A percentile compares a stretch with the other conserved stretches of the same genome.
Evolutionary conservation across 2,797 vertebrate genomes (phyloP).

Genomic region (Tolypeutes matacus): DNA sequence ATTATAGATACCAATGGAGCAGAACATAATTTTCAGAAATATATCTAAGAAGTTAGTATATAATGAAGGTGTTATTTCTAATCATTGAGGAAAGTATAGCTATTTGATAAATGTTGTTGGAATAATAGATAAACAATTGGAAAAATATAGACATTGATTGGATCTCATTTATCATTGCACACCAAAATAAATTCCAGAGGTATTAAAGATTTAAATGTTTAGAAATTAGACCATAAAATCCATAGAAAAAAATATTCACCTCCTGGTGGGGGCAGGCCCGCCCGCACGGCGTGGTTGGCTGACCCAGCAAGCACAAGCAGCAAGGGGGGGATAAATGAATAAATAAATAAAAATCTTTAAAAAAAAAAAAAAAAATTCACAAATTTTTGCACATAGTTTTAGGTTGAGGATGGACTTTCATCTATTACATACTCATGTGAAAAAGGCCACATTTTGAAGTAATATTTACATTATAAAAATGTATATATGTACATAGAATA

Average conservation of each 20-base stretch:
- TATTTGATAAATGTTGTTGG: background rate
- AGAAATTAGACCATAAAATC: background rate
- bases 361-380: too few relatives aligned
- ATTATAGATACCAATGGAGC: background rate
- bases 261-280: too few relatives aligned
- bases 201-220: conserved; percentile 10
- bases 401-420: background rate
- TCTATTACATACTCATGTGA: background rate
- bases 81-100: background rate
- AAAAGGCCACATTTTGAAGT: conserved; percentile 21
- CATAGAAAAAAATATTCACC: background rate
- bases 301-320: too few relatives aligned
- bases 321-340: too few relatives aligned
- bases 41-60: background rate
- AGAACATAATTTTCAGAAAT: conserved; percentile 19
- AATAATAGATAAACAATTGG: background rate
- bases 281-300: too few relatives aligned
- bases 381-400: background rate
- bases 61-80: background rate
- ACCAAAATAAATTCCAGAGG: background rate
- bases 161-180: background rate
- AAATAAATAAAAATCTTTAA: too few relatives aligned
- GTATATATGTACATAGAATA: background rate
- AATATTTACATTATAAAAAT: background rate
- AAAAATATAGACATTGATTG: background rate